Evolutionary conservation across 2,888 invertebrate species (phyloP).

Genomic region (Amblyteles armatorius): DNA sequence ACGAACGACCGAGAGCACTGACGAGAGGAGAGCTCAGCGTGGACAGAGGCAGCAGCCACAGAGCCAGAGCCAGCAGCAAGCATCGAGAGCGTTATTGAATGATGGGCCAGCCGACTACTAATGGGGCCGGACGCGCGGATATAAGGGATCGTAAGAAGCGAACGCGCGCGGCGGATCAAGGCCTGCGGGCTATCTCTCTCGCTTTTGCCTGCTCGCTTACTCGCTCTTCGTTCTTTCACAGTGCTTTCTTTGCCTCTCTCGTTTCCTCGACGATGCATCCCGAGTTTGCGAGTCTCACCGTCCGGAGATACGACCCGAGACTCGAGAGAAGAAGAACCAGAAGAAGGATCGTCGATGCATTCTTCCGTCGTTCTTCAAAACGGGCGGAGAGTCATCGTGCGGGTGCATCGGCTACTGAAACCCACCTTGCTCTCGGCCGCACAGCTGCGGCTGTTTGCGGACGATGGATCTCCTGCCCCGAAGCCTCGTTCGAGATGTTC

Average conservation of each 20-base stretch:
- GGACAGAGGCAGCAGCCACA: conserved; percentile 58
- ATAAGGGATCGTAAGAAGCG: conserved; percentile 80
- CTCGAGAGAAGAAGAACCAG: conserved; percentile 61
- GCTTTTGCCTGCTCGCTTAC: conserved; percentile 57
- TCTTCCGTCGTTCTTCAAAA: conserved; percentile 78
- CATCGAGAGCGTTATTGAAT: conserved; percentile 84
- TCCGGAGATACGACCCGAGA: conserved; percentile 54
- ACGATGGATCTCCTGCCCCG: conserved; percentile 4
- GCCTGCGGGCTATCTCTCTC: conserved; percentile 72
- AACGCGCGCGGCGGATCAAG: conserved; percentile 78
- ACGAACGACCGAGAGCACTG: conserved; percentile 54
- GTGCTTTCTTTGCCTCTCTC: conserved; percentile 49
- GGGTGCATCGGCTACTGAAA: conserved; percentile 61
- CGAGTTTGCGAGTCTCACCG: conserved; percentile 31
- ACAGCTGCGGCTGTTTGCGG: conserved; percentile 49
- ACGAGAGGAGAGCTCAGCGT: conserved; percentile 69
- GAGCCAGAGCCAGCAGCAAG: conserved; percentile 65
- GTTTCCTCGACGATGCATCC: conserved; percentile 46
- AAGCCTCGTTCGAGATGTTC: conserved; percentile 9
- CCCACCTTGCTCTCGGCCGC: conserved; percentile 15
- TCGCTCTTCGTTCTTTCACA: conserved; percentile 34
- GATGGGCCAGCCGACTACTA: conserved; percentile 84
- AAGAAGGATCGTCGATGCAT: conserved; percentile 72
- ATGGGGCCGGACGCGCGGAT: conserved; percentile 83
- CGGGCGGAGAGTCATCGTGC: conserved; percentile 63